Conservation (phyloP, 2,113 vertebrate species). For the Pedetes capensis region DNA sequence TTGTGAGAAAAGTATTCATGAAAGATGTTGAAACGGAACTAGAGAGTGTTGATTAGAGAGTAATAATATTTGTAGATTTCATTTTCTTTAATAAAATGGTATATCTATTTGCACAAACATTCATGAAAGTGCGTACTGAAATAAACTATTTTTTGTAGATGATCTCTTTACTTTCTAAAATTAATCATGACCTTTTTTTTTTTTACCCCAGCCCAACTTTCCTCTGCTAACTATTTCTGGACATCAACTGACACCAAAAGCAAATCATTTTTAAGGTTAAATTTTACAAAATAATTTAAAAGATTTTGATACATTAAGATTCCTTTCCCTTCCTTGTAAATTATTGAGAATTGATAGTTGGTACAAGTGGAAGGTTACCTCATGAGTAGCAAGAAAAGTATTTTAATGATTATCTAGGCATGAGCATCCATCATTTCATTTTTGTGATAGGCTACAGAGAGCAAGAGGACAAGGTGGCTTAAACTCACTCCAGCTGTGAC, state of each 20-base stretch:
- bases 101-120: background rate
- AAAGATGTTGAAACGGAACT: background rate
- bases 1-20: background rate
- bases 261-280: background rate
- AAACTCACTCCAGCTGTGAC: constrained; percentile 75
- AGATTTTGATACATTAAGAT: background rate
- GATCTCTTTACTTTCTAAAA: background rate
- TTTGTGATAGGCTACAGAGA: constrained; percentile 62
- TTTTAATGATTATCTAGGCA: constrained; percentile 44
- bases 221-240: background rate
- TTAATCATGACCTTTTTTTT: background rate
- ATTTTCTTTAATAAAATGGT: background rate
- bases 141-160: background rate
- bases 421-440: constrained; percentile 66
- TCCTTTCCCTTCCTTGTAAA: background rate
- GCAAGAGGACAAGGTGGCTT: constrained; percentile 54
- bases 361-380: constrained; percentile 1
- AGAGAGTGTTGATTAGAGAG: background rate
- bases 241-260: background rate
- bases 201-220: background rate
- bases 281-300: constrained; percentile 19
- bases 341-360: background rate
- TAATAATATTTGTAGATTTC: background rate
- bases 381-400: background rate
- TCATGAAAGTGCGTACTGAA: background rate